Evolutionary conservation across 2,797 vertebrate genomes (phyloP), one percentile per base, ranked within the genome.

Genomic region (Gymnoscopelus microlampas): DNA sequence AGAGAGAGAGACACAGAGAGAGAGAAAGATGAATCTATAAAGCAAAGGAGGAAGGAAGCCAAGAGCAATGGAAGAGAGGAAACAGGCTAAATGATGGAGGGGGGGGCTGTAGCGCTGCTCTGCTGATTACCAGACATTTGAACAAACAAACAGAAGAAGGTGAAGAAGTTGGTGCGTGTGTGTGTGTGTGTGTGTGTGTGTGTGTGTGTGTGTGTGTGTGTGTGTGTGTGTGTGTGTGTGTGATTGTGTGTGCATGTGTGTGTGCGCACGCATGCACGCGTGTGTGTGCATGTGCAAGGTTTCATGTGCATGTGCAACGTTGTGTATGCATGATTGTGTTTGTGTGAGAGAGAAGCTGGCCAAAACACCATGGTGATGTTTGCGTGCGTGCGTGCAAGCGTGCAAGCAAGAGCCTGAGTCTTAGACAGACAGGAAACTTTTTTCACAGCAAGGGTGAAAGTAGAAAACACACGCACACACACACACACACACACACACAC

Each of bases 91-190:
- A 26, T 35, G 55, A 47, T 35, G 44, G 24, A 11, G 15, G 24
- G 13, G n/a, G 3, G 65, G 65, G n/a, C 5, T 12, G 0, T 26
- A 14, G 26, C 19, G 73, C 13, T 51, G 70, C 9, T 86, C 70
- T 53, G 5, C 67, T 68, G 75, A 75, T 60, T 78, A 12, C 23
- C 72, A 85, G 80, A 88, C 78, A 49, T 78, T 72, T 62, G 74
- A 73, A 69, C 71, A 84, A 85, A 87, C 74, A 87, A 82, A 85
- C 79, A 78, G 70, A 65, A 78, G 70, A 65, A 71, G 56, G 69
- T 32, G 60, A 79, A 29, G 26, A 29, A 3, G 23, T n/a, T 29
- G 14, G 44, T 19, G 7, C 48, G 60, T 61, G 5, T 61, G 60
- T 61, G 60, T 60, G 59, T 60, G 10, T 60, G 59, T 60, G 59